Conservation (phyloP, 2,797 vertebrate genomes). For the Pangasius krempfi region DNA sequence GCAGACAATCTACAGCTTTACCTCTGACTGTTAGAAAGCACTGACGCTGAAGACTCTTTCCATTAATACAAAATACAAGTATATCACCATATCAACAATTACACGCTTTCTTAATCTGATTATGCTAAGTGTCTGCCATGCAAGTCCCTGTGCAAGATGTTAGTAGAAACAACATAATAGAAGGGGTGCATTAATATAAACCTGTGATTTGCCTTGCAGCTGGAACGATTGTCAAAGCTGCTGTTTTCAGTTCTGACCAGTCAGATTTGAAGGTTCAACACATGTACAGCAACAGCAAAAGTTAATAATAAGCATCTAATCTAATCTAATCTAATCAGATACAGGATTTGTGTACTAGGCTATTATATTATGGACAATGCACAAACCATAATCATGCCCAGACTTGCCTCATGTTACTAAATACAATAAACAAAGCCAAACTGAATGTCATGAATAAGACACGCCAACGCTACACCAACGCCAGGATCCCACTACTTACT, state of each 20-base stretch:
- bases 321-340: not conserved
- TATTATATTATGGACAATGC: slow-evolving; percentile 22
- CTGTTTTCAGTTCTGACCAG: not conserved
- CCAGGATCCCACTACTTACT: not conserved
- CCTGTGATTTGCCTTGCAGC: not conserved
- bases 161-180: not conserved
- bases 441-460: slow-evolving; percentile 11
- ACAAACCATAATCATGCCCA: slow-evolving; percentile 14
- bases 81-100: not conserved
- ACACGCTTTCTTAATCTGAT: slow-evolving; percentile 3
- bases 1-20: not conserved
- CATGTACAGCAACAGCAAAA: not conserved
- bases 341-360: not conserved
- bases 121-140: not conserved
- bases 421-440: slow-evolving; percentile 32
- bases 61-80: not conserved
- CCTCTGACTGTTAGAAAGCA: not conserved
- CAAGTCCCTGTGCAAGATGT: not conserved
- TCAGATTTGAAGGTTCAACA: not conserved
- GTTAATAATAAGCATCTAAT: not conserved
- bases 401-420: slow-evolving; percentile 4
- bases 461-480: not conserved
- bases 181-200: not conserved
- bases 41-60: not conserved
- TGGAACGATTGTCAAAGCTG: not conserved